Conservation (phyloP, 2,113 vertebrate species). For the Poecile atricapillus region DNA sequence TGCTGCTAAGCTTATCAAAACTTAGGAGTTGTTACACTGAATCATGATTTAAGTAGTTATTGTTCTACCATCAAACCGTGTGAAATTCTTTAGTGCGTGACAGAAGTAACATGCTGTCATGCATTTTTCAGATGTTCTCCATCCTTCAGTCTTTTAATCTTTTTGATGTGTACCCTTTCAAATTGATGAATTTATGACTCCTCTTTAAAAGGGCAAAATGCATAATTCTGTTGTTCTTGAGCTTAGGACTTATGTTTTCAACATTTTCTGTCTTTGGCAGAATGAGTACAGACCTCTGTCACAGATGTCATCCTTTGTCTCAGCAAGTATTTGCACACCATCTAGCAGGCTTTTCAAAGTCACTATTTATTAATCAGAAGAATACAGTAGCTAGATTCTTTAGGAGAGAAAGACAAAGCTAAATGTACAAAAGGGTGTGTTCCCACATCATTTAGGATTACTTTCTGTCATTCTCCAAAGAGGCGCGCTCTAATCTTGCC, state of each 20-base stretch:
- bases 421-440: not conserved
- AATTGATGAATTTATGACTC: not conserved
- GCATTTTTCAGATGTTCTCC: not conserved
- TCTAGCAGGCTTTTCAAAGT: not conserved
- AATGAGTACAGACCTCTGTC: not conserved
- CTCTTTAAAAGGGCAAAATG: not conserved
- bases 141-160: not conserved
- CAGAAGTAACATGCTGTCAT: not conserved
- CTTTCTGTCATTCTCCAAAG: not conserved
- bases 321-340: not conserved
- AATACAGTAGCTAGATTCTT: constrained; percentile 9
- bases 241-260: not conserved
- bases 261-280: not conserved
- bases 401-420: not conserved
- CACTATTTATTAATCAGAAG: constrained; percentile 27
- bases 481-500: not conserved
- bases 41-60: not conserved
- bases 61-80: not conserved
- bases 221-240: not conserved
- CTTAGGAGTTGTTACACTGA: not conserved
- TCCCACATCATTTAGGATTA: constrained; percentile 25
- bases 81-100: not conserved
- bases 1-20: not conserved
- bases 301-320: constrained; percentile 10
- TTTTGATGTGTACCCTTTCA: not conserved